These are phyloP conservation scores for Pangasius krempfi DNA, from an alignment of 2,797 vertebrate species.

Conservation along the genomic window DNA sequence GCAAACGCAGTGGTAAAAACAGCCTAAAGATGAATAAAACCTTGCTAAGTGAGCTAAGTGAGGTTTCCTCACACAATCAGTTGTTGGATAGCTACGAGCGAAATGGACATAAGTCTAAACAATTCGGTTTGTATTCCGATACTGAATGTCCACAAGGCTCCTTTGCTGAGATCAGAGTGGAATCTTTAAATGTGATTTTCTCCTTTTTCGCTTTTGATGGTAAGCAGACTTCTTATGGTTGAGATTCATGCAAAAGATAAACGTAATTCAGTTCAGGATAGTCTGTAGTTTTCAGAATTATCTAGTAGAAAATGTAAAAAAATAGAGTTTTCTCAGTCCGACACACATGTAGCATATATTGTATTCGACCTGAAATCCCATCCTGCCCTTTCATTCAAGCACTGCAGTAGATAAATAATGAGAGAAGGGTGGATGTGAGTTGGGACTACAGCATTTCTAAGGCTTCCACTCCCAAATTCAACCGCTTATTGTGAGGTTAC, in stretches of 20 bases:
- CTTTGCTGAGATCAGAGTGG: background rate
- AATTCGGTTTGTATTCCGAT: background rate
- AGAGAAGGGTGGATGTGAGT: background rate
- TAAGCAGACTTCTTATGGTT: background rate
- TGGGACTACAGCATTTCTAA: conserved; percentile 29
- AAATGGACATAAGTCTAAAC: background rate
- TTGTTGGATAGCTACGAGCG: background rate
- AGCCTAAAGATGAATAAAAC: background rate
- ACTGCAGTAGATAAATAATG: background rate
- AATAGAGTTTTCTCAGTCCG: background rate
- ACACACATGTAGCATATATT: background rate
- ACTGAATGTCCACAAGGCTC: background rate
- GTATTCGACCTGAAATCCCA: background rate
- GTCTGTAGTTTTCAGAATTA: background rate
- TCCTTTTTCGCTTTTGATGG: background rate
- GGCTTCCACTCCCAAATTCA: conserved; percentile 39
- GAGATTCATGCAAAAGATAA: background rate
- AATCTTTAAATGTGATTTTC: background rate
- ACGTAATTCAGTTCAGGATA: no score
- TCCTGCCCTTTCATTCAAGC: background rate
- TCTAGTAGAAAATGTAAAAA: background rate
- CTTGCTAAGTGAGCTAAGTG: background rate
- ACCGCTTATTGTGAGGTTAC: conserved; percentile 14
- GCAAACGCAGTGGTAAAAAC: background rate
- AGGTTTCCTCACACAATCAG: background rate